These are phyloP conservation scores for Acholoe squamosa DNA, from an alignment of 2,888 invertebrate species.

Conservation along the genomic window DNA sequence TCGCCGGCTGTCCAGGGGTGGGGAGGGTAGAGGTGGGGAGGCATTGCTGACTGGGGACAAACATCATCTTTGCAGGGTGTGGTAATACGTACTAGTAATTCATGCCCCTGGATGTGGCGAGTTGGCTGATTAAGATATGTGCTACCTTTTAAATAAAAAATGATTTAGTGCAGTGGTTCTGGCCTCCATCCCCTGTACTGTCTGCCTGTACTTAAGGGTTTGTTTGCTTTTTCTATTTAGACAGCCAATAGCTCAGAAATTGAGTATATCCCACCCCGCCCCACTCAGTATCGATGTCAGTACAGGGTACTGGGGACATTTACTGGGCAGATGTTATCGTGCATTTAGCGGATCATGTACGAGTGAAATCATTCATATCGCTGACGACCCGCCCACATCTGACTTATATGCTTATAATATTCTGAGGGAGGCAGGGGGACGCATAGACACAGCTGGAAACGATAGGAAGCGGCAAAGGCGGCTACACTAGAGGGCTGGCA, in stretches of 20 bases:
- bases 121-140: too few relatives aligned
- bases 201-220: too few relatives aligned
- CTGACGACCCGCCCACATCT: neutral
- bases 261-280: neutral
- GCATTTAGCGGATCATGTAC: slow-evolving; percentile 27
- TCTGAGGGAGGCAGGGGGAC: neutral
- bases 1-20: neutral
- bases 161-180: too few relatives aligned
- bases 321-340: slow-evolving; percentile 15
- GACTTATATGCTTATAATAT: neutral
- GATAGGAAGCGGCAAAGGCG: neutral
- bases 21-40: too few relatives aligned
- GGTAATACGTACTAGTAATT: too few relatives aligned
- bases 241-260: too few relatives aligned
- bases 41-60: too few relatives aligned
- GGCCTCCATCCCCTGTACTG: too few relatives aligned
- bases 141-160: too few relatives aligned
- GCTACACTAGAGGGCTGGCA: neutral
- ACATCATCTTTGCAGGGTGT: too few relatives aligned
- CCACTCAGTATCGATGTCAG: neutral
- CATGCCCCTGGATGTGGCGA: too few relatives aligned
- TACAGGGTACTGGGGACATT: slow-evolving; percentile 11
- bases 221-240: too few relatives aligned
- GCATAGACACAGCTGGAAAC: neutral
- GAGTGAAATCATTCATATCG: slow-evolving; percentile 41